These are phyloP conservation scores for Silurus glanis DNA, from an alignment of 2,113 vertebrate genomes.

Conservation along the genomic window DNA sequence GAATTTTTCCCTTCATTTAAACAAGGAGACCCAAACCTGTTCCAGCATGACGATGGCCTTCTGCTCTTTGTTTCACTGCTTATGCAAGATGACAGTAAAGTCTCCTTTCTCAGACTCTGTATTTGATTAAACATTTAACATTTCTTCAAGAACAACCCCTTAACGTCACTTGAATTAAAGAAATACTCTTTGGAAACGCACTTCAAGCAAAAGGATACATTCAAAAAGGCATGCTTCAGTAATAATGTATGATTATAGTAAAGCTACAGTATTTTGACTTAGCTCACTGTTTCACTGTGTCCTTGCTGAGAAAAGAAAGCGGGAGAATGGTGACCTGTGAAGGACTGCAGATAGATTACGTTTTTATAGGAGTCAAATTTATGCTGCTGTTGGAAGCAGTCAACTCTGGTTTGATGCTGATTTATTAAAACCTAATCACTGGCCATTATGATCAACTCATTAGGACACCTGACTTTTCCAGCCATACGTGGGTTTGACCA, in stretches of 20 bases:
- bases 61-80: not conserved
- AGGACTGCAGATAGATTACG: not conserved
- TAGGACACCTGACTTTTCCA: not conserved
- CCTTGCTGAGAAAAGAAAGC: too few relatives aligned
- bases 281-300: too few relatives aligned
- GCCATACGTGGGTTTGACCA: too few relatives aligned
- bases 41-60: too few relatives aligned
- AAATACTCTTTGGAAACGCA: not conserved
- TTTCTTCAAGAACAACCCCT: not conserved
- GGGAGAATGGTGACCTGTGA: not conserved
- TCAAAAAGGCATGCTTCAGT: too few relatives aligned
- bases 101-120: not conserved
- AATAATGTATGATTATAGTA: too few relatives aligned
- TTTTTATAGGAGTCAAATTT: not conserved
- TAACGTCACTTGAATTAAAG: not conserved
- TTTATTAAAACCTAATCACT: not conserved
- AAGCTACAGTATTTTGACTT: too few relatives aligned
- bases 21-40: too few relatives aligned
- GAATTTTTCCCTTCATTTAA: too few relatives aligned
- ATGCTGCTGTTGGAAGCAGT: not conserved
- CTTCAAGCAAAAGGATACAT: not conserved
- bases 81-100: not conserved
- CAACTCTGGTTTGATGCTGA: not conserved
- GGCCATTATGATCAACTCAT: not conserved
- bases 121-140: not conserved